These are phyloP conservation scores for Schizopygopsis pylzovi DNA, from an alignment of 2,797 vertebrate species.

Conservation along the genomic window DNA sequence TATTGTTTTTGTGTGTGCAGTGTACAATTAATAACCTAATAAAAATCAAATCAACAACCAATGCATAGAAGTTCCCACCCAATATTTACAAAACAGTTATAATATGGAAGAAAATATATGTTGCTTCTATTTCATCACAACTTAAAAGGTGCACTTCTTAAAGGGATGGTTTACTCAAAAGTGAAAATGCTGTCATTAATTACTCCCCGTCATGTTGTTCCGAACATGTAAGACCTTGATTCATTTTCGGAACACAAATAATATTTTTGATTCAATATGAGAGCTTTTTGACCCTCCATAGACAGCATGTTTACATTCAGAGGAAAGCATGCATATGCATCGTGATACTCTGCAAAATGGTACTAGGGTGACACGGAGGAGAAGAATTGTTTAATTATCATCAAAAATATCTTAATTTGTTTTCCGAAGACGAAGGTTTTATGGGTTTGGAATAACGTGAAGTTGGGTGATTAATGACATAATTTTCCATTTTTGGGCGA, in stretches of 20 bases:
- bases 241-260: neutral
- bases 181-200: neutral
- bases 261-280: neutral
- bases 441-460: neutral
- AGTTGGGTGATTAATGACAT: neutral
- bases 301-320: neutral
- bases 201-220: neutral
- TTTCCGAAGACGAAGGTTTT: neutral
- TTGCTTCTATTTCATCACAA: neutral
- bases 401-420: neutral
- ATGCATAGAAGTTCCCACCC: neutral
- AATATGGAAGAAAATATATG: neutral
- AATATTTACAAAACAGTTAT: neutral
- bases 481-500: neutral
- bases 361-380: neutral
- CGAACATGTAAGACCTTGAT: neutral
- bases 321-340: neutral
- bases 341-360: neutral
- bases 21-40: neutral
- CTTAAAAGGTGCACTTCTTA: neutral
- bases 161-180: neutral
- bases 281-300: too few relatives aligned
- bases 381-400: neutral
- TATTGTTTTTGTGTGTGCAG: neutral
- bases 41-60: neutral